These are phyloP conservation scores for Myrmecophaga tridactyla DNA, from an alignment of 2,113 vertebrate species.

Conservation along the genomic window DNA sequence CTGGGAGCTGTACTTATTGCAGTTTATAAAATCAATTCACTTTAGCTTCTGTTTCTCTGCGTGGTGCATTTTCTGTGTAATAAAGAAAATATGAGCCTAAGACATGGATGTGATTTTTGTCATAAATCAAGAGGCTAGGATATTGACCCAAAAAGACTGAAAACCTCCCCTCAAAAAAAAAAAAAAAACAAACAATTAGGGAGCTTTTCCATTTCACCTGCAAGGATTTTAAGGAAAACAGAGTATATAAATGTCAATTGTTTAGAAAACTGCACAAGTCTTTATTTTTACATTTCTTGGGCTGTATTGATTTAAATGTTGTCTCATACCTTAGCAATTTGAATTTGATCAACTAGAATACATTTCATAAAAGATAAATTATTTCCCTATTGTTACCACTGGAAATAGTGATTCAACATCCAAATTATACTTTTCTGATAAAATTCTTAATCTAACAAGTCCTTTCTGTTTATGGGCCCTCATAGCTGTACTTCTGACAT, in stretches of 20 bases:
- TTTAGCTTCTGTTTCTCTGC: slow-evolving; percentile 27
- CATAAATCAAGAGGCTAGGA: background rate
- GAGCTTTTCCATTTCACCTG: background rate
- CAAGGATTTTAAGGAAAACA: background rate
- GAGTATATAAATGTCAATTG: slow-evolving; percentile 37
- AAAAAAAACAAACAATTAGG: background rate
- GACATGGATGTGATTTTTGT: slow-evolving; percentile 40
- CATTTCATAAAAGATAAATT: slow-evolving; percentile 44
- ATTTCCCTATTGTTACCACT: slow-evolving; percentile 53
- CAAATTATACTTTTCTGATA: slow-evolving; percentile 70
- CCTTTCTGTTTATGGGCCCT: slow-evolving; percentile 72
- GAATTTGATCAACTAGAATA: slow-evolving; percentile 10
- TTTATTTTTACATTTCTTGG: background rate
- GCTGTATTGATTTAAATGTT: slow-evolving; percentile 57
- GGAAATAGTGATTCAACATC: slow-evolving; percentile 55
- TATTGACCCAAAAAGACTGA: slow-evolving; percentile 6
- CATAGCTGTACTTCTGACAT: slow-evolving; percentile 73
- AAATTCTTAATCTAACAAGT: slow-evolving; percentile 46
- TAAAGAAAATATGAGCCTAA: slow-evolving; percentile 43
- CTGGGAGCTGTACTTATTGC: slow-evolving; percentile 39
- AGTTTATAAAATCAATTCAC: slow-evolving; percentile 70
- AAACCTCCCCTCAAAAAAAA: background rate
- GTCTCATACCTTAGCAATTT: slow-evolving; percentile 27
- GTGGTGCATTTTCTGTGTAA: slow-evolving; percentile 51
- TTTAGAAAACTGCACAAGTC: slow-evolving; percentile 15